These are phyloP conservation scores for Rhegmatorhina hoffmannsi DNA, from an alignment of 2,113 vertebrate genomes.

Conservation along the genomic window DNA sequence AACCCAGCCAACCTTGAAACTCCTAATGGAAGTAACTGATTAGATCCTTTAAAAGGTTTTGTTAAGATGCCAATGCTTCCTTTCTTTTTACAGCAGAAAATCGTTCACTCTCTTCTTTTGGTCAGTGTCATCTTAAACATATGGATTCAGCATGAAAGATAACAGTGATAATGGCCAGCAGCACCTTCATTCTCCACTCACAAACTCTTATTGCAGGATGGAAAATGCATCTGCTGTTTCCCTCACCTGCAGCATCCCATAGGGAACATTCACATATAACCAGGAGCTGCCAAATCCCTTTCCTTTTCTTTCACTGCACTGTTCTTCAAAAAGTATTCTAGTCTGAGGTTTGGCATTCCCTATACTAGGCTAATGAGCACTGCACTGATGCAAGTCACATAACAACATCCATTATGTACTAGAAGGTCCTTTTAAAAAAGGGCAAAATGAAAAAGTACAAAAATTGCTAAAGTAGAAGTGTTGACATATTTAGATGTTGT, in stretches of 20 bases:
- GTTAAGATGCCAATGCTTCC: background rate
- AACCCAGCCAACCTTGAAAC: background rate
- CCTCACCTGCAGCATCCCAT: background rate
- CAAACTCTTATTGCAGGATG: background rate
- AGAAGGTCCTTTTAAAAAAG: background rate
- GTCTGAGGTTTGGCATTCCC: background rate
- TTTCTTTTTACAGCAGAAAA: background rate
- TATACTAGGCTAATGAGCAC: background rate
- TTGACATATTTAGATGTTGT: background rate
- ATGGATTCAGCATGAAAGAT: fast-evolving
- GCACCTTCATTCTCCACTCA: background rate
- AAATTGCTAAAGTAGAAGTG: background rate
- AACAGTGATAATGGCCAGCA: background rate
- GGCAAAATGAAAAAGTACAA: background rate
- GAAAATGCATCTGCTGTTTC: background rate
- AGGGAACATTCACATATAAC: background rate
- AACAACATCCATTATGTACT: background rate
- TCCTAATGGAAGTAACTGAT: background rate
- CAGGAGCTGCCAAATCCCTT: background rate
- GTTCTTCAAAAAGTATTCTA: background rate
- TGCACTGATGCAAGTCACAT: background rate
- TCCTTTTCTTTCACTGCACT: background rate
- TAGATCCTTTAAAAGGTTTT: background rate
- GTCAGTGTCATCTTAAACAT: background rate
- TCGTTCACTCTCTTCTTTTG: background rate